Base-by-base conservation (phyloP, 2,888 invertebrate genomes). In the Morinoia aosen region DNA sequence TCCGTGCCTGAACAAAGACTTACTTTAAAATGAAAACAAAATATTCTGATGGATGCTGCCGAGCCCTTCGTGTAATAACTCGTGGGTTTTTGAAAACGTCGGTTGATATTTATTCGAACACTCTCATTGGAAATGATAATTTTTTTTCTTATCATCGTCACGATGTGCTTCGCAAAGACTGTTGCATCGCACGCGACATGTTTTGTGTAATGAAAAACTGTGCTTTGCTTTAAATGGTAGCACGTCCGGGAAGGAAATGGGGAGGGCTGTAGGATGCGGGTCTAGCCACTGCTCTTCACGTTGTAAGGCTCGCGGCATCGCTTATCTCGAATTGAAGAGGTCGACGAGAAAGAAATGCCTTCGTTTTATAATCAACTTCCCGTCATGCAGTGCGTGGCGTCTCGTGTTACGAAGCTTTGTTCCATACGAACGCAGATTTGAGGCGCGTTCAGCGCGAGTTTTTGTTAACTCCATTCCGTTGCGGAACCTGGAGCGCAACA, bases 311-410 rank as follows among this genome's bases (percentile, higher is more conserved):
- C 25, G 76, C 33, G 76, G 25, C 33, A 33, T 33, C 19, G 25
- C 25, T 76, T 33, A 33, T 76, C 76, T 76, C 25, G 25, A 76
- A 76, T 0, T 76, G 76, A 76, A 76, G 76, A 76, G 25, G 76
- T 33, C 33, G 76, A 33, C 76, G 76, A 76, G 25, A 76, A 76
- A 33, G 8, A 76, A 76, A 76, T 33, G 76, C 76, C 76, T 76
- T 76, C 76, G 76, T 76, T 76, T 76, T 76, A 76, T 76, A 76
- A 76, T 33, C 76, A 76, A 76, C 25, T 76, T 76, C 76, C 76
- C 33, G 76, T 33, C 76, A 48, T 48, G 48, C 48, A 33, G 76
- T 33, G 76, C 25, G 76, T 19, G 33, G 33, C 19, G 76, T 33
- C 76, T 10, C 76, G 8, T 76, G 76, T 76, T 33, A 8, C 76